Evolutionary conservation across 2,888 invertebrate species (phyloP).

Genomic region (Volucella inflata): DNA sequence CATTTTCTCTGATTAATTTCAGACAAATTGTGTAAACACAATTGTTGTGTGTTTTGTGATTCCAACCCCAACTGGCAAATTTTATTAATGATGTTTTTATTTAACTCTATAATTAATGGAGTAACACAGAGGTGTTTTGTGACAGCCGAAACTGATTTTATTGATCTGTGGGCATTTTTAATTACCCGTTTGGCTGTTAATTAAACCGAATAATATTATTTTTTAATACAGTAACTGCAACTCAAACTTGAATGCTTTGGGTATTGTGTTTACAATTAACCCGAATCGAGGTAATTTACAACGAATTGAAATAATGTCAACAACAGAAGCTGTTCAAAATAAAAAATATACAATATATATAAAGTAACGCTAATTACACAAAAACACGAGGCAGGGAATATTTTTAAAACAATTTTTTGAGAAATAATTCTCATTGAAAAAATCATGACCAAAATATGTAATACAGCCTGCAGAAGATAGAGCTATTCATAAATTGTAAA

Average conservation of each 20-base stretch:
- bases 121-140: background rate
- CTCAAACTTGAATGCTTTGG: background rate
- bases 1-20: constrained; percentile 29
- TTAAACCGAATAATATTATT: constrained; percentile 19
- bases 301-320: too few relatives aligned
- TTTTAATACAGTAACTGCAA: background rate
- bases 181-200: constrained; percentile 19
- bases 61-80: background rate
- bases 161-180: constrained; percentile 11
- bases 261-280: background rate
- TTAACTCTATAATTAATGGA: constrained; percentile 5
- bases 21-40: constrained; percentile 31
- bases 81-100: constrained; percentile 16
- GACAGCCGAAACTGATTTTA: background rate
- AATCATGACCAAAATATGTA: too few relatives aligned
- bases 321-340: too few relatives aligned
- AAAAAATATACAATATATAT: too few relatives aligned
- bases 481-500: too few relatives aligned
- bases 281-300: too few relatives aligned
- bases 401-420: too few relatives aligned
- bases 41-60: background rate
- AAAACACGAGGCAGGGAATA: too few relatives aligned
- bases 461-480: too few relatives aligned
- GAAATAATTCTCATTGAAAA: too few relatives aligned
- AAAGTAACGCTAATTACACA: too few relatives aligned